A percentile compares a stretch with the other conserved stretches of the same genome.
These are phyloP conservation scores for Rhagoletis pomonella DNA, from an alignment of 1,140 invertebrate species.

Conservation along the genomic window DNA sequence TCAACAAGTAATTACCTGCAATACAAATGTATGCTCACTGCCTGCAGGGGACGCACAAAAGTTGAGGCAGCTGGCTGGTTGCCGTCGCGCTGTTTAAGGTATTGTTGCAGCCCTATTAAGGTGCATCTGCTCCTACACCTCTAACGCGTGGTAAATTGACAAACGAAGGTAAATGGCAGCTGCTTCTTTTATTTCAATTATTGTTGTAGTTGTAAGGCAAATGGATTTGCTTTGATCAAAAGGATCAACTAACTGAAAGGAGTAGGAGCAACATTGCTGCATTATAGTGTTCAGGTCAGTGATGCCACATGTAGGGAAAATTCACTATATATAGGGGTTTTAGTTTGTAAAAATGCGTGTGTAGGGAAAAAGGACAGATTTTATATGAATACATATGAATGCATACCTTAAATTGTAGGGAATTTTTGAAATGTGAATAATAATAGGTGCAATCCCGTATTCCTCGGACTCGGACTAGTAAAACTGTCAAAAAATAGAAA, in stretches of 20 bases:
- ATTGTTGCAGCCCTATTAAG: background rate
- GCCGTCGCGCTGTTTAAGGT: background rate
- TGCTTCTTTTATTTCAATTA: background rate
- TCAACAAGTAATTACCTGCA: background rate
- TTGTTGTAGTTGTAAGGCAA: background rate
- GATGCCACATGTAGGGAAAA: no score
- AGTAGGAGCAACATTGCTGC: background rate
- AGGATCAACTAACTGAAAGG: background rate
- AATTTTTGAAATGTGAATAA: no score
- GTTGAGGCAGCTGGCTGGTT: background rate
- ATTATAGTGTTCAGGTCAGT: no score
- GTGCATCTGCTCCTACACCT: background rate
- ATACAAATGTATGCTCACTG: background rate
- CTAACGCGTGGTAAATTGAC: conserved; percentile 9
- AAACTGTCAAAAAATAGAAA: no score
- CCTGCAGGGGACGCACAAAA: background rate
- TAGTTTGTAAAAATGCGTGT: no score
- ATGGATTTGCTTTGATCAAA: background rate
- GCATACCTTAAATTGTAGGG: no score
- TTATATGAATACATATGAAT: no score
- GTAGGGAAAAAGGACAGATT: no score
- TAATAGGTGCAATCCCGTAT: no score
- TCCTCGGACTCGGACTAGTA: no score
- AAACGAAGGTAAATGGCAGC: background rate
- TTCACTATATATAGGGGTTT: no score